These are phyloP conservation scores for Amiota minor DNA, from an alignment of 2,888 invertebrate genomes.

Conservation along the genomic window DNA sequence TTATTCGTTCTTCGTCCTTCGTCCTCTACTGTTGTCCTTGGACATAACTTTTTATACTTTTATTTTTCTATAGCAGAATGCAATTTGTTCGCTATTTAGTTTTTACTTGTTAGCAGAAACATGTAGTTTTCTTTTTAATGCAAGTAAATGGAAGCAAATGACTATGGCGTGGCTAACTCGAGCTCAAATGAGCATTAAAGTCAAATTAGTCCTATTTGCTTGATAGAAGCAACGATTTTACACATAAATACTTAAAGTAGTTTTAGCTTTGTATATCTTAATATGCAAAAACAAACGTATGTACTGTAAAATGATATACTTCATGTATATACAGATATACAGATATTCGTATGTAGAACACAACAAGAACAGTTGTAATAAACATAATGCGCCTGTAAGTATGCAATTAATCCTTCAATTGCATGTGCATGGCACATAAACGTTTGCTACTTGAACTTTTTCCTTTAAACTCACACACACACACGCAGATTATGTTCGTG, in stretches of 20 bases:
- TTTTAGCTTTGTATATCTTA: no score
- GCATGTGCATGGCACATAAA: conserved; percentile 27
- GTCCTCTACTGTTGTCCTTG: conserved; percentile 10
- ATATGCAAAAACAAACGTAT: no score
- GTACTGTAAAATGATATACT: no score
- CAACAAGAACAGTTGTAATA: conserved; percentile 11
- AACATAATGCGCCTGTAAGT: conserved; percentile 21
- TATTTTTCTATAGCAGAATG: conserved; percentile 14
- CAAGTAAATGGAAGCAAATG: background rate
- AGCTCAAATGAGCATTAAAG: conserved; percentile 19
- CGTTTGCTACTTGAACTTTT: conserved; percentile 27
- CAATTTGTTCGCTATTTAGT: conserved; percentile 34
- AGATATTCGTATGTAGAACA: background rate
- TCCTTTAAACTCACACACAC: background rate
- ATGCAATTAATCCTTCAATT: conserved; percentile 33
- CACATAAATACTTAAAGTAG: no score
- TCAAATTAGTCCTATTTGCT: conserved; percentile 19
- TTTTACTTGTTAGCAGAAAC: conserved; percentile 23
- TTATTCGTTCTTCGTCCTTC: background rate
- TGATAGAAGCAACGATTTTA: background rate
- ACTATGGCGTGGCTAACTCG: background rate
- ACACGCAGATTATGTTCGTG: no score
- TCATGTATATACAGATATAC: no score
- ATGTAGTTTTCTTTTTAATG: background rate
- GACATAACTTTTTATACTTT: background rate